Conservation (phyloP, 2,888 invertebrate genomes). For the Tetramorium bicarinatum region DNA sequence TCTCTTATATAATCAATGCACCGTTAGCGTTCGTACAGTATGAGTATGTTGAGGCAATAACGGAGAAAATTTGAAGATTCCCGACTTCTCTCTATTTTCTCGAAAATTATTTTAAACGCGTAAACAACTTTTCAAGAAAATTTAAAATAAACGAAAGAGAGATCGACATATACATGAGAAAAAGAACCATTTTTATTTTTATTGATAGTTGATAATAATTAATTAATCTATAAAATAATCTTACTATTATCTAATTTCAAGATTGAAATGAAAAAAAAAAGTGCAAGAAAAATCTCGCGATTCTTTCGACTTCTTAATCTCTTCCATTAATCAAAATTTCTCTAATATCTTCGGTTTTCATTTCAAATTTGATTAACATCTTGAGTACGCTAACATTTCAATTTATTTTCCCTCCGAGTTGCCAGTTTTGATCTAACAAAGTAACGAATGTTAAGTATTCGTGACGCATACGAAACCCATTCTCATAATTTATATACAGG, state of each 20-base stretch:
- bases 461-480: conserved; percentile 50
- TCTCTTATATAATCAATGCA: conserved; percentile 70
- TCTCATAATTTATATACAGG: conserved; percentile 61
- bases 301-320: neutral
- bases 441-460: conserved; percentile 56
- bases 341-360: neutral
- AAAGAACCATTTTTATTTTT: neutral
- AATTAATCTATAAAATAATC: conserved; percentile 23
- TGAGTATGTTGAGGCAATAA: neutral
- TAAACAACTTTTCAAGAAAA: neutral
- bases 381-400: neutral
- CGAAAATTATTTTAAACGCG: neutral
- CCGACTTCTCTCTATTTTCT: neutral
- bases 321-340: neutral
- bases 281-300: neutral
- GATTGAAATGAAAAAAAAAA: neutral
- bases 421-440: conserved; percentile 42
- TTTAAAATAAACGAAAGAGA: neutral
- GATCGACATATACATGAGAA: neutral
- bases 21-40: neutral
- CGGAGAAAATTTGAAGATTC: conserved; percentile 21
- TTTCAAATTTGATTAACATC: conserved; percentile 15
- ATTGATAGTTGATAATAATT: neutral
- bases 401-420: conserved; percentile 19
- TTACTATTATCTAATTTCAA: neutral